Base-by-base conservation (phyloP, 2,113 vertebrate species). In the Microtus montanus region DNA sequence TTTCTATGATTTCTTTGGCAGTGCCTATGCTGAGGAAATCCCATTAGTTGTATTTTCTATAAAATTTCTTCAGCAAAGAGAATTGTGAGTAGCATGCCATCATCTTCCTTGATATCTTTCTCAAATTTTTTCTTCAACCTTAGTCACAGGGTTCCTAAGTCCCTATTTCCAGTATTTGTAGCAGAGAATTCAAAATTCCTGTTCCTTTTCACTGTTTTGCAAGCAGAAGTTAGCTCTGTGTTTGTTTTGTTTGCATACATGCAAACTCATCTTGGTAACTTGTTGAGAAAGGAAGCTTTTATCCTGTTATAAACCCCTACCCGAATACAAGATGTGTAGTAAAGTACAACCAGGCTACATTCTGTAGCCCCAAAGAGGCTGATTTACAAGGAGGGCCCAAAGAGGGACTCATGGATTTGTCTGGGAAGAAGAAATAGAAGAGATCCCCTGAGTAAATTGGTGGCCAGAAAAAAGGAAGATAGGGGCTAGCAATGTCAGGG, bases 181-280 rank as follows among this genome's bases (percentile, higher is more conserved):
- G 7, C 30, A 90, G 47, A 92, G 84, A 85, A 88, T 80, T 87
- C 30, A 95, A 95, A 93, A 87, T 83, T 30, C n/a, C 13, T 15
- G 58, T 64, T n/a, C 44, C 3, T 38, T 78, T 7, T 33, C 41
- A 68, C 28, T 96, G 49, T n/a, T 47, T 5, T 84, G 3, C 6
- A 3, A 41, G 84, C 30, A 87, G 8, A 87, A 78, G 83, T 74
- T 66, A 71, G 33, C 41, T 93, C 79, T 6, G 82, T 41, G 28
- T 52, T 38, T 41, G 28, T 52, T 38, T 33, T 80, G 15, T 96
- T 64, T 84, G 22, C 33, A 94, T 64, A 68, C 26, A 80, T 5
- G 64, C 22, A 84, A 71, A 91, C 73, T 82, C 4, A 79, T 44
- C 24, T 54, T 91, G 7, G 33, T 80, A 49, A 14, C 5, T 58